A percentile compares a stretch with the other conserved stretches of the same genome.
phyloP scores from a whole-genome alignment of 2,888 invertebrate genomes.

The Tenthredo distinguenda region DNA sequence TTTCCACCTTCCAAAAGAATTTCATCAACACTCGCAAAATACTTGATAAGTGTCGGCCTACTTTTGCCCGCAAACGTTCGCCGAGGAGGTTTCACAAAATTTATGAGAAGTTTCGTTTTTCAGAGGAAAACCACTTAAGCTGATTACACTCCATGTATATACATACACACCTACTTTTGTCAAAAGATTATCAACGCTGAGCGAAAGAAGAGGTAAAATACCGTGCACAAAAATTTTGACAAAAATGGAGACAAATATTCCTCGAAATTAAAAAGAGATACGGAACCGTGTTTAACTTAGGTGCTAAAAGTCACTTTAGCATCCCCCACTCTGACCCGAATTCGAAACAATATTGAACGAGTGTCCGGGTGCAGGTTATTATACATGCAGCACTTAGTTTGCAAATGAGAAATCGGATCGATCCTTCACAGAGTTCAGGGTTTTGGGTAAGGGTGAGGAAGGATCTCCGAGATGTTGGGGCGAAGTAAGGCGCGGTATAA shows the following conservation, averaged over 20 bases:
- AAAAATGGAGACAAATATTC: not conserved
- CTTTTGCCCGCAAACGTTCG: not conserved
- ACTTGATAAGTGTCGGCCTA: not conserved
- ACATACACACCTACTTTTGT: not conserved
- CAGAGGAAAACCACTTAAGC: not conserved
- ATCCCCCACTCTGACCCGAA: not conserved
- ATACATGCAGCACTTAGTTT: constrained; percentile 12
- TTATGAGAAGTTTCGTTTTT: not conserved
- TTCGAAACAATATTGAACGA: constrained; percentile 6
- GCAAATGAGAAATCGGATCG: constrained; percentile 29
- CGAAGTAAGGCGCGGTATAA: not conserved
- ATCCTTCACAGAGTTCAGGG: not conserved
- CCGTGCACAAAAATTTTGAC: not conserved
- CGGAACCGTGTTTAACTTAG: not conserved
- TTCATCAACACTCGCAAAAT: not conserved
- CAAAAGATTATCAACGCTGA: not conserved
- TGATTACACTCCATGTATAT: not conserved
- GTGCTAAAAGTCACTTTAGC: too few relatives aligned
- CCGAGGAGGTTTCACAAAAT: not conserved
- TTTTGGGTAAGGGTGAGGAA: not conserved
- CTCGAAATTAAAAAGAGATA: not conserved
- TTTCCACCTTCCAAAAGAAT: not conserved
- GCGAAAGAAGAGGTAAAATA: not conserved
- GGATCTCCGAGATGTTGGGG: not conserved
- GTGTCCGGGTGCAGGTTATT: not conserved